Base-by-base conservation (phyloP, 2,888 invertebrate genomes). In the Morpho achilles region DNA sequence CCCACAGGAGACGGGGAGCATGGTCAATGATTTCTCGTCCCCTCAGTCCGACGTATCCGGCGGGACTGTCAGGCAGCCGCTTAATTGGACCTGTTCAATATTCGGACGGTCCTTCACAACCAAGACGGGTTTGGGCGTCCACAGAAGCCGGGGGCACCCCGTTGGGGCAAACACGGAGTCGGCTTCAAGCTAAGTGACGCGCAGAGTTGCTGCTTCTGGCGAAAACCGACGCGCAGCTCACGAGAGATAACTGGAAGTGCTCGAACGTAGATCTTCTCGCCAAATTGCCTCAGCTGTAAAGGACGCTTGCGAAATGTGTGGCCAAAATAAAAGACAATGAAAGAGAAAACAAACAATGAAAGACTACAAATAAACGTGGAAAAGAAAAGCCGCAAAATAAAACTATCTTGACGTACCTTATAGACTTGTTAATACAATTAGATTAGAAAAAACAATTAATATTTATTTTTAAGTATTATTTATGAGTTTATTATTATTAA, bases 1-100 rank as follows among this genome's bases (percentile, higher is more conserved):
- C 57, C 61, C 63, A 63, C 64, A 56, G 66, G 66, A 66, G 59
- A 46, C 62, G 55, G 61, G 60, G 60, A 50, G 59, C 59, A 60
- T 32, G 53, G 61, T 49, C 50, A 50, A 42, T 47, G 23, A 50
- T 39, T 59, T 54, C 47, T 42, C 49, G 45, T 58, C 7, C 41
- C n/a, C 45, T 44, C 50, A 32, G n/a, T 42, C 42, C 39, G 51
- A 7, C 50, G 23, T 5, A 32, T 9, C 56, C 39, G 56, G 45
- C 58, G 60, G 56, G 32, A 32, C 32, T 32, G 32, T 32, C 32
- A 5, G 32, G 46, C 54, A 50, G 54, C 4, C 59, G 5, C 9
- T 40, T 39, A 56, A 22, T 3, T 64, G 53, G 44, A 43, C 45
- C 16, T 67, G 63, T 48, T 56, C 58, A 32, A 16, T 54, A 22